Conservation (phyloP, 1,140 invertebrate genomes). For the Leptopilina clavipes region DNA sequence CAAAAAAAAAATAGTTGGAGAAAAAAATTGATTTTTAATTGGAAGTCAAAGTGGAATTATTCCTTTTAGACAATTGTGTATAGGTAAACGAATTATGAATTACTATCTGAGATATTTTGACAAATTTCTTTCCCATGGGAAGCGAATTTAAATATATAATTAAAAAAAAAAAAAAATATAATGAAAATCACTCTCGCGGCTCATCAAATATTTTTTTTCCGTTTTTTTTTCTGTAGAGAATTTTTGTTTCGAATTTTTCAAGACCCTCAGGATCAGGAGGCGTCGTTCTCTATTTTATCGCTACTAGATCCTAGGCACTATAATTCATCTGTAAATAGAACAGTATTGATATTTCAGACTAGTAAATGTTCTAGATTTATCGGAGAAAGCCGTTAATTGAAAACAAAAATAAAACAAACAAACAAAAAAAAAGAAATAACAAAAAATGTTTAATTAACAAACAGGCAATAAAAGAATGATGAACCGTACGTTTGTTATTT, state of each 20-base stretch:
- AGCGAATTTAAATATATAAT: background rate
- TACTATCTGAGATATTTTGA: background rate
- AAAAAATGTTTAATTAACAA: too few species aligned
- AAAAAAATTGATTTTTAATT: constrained; percentile 3
- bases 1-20: too few species aligned
- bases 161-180: too few species aligned
- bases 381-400: constrained; percentile 46
- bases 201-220: background rate
- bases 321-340: constrained; percentile 71
- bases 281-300: constrained; percentile 51
- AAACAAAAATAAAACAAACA: too few species aligned
- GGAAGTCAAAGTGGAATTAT: constrained; percentile 4
- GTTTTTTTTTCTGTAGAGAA: background rate
- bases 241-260: background rate
- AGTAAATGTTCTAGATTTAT: constrained; percentile 65
- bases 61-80: constrained; percentile 32
- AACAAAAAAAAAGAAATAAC: constrained; percentile 34
- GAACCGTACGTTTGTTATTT: constrained; percentile 64
- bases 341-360: constrained; percentile 63
- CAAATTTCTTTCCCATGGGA: background rate
- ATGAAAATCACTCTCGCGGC: background rate
- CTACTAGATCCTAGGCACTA: constrained; percentile 57
- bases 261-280: constrained; percentile 20
- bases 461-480: too few species aligned
- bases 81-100: constrained; percentile 25